These are phyloP conservation scores for Mycalesis mineus DNA, from an alignment of 2,888 invertebrate genomes.

Conservation along the genomic window DNA sequence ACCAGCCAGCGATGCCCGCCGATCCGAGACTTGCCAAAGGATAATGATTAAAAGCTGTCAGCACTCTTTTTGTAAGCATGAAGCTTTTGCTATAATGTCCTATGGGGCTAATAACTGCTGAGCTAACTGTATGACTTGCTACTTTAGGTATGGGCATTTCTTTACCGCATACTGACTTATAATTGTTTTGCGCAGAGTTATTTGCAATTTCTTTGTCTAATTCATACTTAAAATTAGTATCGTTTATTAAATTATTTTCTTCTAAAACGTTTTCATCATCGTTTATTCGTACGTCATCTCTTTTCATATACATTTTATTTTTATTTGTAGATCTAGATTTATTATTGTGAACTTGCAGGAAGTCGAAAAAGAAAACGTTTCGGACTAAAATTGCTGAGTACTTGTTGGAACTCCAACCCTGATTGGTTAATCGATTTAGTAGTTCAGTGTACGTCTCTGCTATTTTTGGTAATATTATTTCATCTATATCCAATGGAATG, in stretches of 20 bases:
- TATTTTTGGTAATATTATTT: slow-evolving; percentile 82
- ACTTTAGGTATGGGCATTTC: slow-evolving; percentile 60
- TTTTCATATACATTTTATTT: slow-evolving; percentile 57
- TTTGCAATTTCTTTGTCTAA: slow-evolving; percentile 34
- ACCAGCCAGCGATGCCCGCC: slow-evolving; percentile 74
- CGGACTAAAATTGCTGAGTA: slow-evolving; percentile 80
- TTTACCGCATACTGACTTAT: slow-evolving; percentile 50
- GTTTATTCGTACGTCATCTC: slow-evolving; percentile 64
- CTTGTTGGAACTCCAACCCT: slow-evolving; percentile 64
- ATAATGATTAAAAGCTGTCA: slow-evolving; percentile 87
- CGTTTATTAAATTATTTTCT: slow-evolving; percentile 52
- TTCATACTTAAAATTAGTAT: slow-evolving; percentile 34
- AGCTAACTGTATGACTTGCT: slow-evolving; percentile 71
- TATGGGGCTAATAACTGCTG: slow-evolving; percentile 78
- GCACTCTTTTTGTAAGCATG: slow-evolving; percentile 80
- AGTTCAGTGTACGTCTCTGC: slow-evolving; percentile 78
- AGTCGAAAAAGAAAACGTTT: slow-evolving; percentile 84
- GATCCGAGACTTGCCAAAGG: slow-evolving; percentile 79
- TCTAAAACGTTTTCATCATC: slow-evolving; percentile 39
- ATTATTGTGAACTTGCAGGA: slow-evolving; percentile 56
- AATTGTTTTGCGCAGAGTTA: slow-evolving; percentile 30
- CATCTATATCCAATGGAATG: slow-evolving; percentile 85
- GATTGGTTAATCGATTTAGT: slow-evolving; percentile 61
- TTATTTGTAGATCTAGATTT: slow-evolving; percentile 39
- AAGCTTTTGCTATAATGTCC: slow-evolving; percentile 86